A percentile compares a stretch with the other conserved stretches of the same genome.
Conservation (phyloP, 2,797 vertebrate species). For the Hybognathus amarus region DNA sequence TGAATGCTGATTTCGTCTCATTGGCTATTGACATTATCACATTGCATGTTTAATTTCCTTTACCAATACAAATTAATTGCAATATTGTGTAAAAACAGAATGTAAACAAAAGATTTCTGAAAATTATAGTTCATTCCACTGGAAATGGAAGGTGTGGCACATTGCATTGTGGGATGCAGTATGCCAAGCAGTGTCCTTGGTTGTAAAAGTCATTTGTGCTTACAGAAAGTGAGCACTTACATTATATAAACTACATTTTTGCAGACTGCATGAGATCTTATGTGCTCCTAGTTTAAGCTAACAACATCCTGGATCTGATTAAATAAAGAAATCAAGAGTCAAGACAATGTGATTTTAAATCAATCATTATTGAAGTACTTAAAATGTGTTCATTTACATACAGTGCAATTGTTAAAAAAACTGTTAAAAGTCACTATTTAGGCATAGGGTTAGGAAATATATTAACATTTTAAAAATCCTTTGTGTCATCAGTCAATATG, state of each 20-base stretch:
- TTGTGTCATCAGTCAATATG: not conserved
- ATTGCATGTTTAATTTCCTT: not conserved
- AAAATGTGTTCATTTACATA: not conserved
- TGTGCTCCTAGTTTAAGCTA: not conserved
- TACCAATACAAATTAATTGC: not conserved
- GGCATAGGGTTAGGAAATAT: not conserved
- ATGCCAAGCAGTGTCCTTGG: not conserved
- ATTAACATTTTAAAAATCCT: not conserved
- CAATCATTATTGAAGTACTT: not conserved
- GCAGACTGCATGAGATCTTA: not conserved
- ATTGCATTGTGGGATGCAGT: not conserved
- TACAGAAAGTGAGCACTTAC: not conserved
- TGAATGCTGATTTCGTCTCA: slow-evolving; percentile 8
- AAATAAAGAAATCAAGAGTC: not conserved
- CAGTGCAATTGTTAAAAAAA: not conserved
- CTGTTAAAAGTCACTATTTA: not conserved
- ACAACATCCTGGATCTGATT: not conserved
- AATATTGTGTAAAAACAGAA: not conserved
- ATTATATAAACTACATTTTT: not conserved
- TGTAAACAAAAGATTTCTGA: no score
- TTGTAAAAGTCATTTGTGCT: not conserved
- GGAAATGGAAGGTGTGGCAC: not conserved
- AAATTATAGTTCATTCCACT: not conserved
- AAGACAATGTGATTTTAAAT: not conserved
- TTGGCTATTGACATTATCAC: not conserved